A percentile compares a stretch with the other conserved stretches of the same genome.
These are phyloP conservation scores for Python bivittatus DNA, from an alignment of 2,113 vertebrate species.

Conservation along the genomic window DNA sequence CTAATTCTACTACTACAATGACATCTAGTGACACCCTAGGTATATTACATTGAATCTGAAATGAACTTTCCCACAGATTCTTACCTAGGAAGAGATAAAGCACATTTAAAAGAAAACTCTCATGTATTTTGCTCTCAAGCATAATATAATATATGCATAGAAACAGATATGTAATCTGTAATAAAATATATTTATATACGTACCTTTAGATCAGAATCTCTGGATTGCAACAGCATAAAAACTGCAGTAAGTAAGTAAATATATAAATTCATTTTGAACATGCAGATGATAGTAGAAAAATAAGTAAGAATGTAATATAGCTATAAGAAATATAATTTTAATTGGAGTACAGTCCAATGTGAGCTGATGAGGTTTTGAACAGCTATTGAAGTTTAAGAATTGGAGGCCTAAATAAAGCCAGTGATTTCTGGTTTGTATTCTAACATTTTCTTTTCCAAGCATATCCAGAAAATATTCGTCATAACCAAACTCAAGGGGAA, in stretches of 20 bases:
- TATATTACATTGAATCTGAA: no score
- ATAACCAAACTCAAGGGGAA: constrained; percentile 68
- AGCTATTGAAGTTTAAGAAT: constrained; percentile 77
- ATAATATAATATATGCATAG: no score
- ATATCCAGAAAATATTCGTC: constrained; percentile 72
- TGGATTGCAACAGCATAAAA: no score
- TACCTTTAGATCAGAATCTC: no score
- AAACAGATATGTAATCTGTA: no score
- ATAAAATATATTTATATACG: no score
- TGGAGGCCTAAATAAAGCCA: constrained; percentile 71
- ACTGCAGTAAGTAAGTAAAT: no score
- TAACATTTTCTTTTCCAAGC: constrained; percentile 67
- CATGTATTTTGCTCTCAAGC: no score
- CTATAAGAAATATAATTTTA: constrained; percentile 52
- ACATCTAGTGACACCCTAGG: background rate
- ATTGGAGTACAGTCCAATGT: no score
- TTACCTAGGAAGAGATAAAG: no score
- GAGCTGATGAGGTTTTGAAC: constrained; percentile 38
- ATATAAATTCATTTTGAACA: constrained; percentile 49
- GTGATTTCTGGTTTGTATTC: constrained; percentile 67
- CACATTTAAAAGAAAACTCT: no score
- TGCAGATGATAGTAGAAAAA: constrained; percentile 59
- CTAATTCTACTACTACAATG: background rate
- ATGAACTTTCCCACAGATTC: no score
- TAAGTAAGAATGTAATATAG: constrained; percentile 59